Evolutionary conservation across 2,888 invertebrate species (phyloP), one percentile per base, ranked within the genome.

Genomic region (Melieria crassipennis): DNA sequence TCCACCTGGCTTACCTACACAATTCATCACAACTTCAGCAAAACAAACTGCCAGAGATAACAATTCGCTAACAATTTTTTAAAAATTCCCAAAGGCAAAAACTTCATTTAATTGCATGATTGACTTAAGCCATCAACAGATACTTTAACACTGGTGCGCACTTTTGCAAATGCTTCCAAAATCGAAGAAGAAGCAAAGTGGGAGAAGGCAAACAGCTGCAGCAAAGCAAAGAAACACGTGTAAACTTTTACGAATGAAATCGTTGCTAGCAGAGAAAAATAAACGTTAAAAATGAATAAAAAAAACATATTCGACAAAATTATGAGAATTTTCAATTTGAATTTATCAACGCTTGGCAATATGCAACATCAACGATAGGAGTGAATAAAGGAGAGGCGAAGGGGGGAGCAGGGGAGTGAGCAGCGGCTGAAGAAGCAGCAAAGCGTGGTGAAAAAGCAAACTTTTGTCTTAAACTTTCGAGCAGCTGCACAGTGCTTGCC

Each of bases 291-390:
- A 30, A 3, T 30, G 2, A 30, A 30, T 1, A 3, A 30, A 30
- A 30, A 30, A 30, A 30, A 30, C 30, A 30, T 30, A 30, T 30
- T 80, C 80, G 79, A 78, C 76, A 79, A 80, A 81, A 83, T 81
- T 82, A 83, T 81, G 81, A 81, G 79, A 75, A 81, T 83, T 82
- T 81, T 81, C 81, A 83, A 83, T 81, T 82, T 65, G 60, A 65
- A 55, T 69, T 52, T 55, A 45, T 43, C 50, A 16, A 61, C 61
- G 61, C 60, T 30, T 30, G 30, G 30, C 30, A 30, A 30, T 30
- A 30, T 30, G 30, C 30, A 30, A 30, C 30, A 30, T 3, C 30
- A 30, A 30, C n/a, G 16, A 30, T 30, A 58, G 42, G 43, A 11
- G 7, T 42, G 5, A 58, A 58, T 42, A 10, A 11, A 52, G 50